phyloP scores from a whole-genome alignment of 2,113 vertebrate genomes.

The Leuciscus idus region DNA sequence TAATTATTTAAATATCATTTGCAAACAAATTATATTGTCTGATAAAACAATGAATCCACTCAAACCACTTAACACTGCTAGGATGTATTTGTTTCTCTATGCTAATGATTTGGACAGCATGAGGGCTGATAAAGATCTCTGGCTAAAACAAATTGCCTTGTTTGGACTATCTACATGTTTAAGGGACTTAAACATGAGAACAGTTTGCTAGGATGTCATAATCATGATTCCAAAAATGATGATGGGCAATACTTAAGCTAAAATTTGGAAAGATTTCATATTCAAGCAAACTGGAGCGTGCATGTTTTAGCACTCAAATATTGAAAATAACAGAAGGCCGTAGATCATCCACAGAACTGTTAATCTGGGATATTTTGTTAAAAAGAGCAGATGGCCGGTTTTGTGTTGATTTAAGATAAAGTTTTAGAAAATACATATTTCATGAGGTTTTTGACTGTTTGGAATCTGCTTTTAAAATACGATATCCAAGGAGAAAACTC shows the following conservation, averaged over 20 bases:
- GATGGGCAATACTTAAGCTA: background rate
- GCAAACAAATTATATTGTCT: background rate
- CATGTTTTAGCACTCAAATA: background rate
- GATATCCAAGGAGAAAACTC: background rate
- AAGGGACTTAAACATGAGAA: background rate
- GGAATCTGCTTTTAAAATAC: background rate
- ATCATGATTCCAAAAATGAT: background rate
- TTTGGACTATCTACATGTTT: constrained; percentile 25
- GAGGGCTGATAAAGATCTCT: constrained; percentile 21
- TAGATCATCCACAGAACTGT: background rate
- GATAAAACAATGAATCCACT: background rate
- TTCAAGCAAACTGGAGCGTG: background rate
- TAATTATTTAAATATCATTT: background rate
- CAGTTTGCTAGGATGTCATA: background rate
- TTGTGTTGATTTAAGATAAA: background rate
- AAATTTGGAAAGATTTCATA: background rate
- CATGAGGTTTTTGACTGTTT: background rate
- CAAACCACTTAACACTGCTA: background rate
- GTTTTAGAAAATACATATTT: background rate
- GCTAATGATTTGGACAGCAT: constrained; percentile 8
- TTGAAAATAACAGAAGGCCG: background rate
- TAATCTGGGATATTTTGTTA: constrained; percentile 2
- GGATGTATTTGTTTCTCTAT: background rate
- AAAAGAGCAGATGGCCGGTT: constrained; percentile 1
- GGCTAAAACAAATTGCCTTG: constrained; percentile 1